Percentiles rank a stretch among this genome's conserved stretches.
Conservation (phyloP, 2,888 invertebrate species). For the Pyrrhosoma nymphula region DNA sequence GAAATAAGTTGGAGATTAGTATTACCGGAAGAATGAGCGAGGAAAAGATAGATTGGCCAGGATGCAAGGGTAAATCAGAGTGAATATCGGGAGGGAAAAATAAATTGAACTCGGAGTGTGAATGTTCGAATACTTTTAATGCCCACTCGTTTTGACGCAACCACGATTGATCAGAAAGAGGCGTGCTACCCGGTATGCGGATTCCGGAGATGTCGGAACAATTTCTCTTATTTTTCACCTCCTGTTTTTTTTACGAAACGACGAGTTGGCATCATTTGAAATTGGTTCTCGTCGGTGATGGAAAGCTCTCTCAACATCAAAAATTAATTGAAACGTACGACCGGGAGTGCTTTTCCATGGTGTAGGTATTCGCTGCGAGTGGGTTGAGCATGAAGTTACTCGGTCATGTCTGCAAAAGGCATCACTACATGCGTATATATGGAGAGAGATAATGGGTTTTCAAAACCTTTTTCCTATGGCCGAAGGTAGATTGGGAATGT, state of each 20-base stretch:
- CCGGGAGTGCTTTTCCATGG: neutral
- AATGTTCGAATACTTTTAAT: neutral
- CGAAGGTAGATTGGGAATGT: too few relatives aligned
- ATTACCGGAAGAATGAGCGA: too few relatives aligned
- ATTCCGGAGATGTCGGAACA: neutral
- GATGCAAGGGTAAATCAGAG: neutral
- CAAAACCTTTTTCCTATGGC: too few relatives aligned
- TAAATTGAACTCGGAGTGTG: neutral
- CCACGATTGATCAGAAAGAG: neutral
- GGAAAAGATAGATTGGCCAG: neutral
- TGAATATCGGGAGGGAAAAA: neutral
- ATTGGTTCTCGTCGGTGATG: neutral
- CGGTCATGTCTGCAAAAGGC: too few relatives aligned
- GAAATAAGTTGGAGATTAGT: too few relatives aligned
- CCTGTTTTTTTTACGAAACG: neutral
- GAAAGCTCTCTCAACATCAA: neutral
- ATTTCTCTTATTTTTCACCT: neutral
- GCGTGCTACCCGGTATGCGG: neutral
- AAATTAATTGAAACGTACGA: neutral
- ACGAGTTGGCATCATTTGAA: neutral
- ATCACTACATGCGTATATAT: too few relatives aligned
- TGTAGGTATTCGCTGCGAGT: neutral
- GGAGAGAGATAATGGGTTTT: too few relatives aligned
- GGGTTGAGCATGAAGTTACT: neutral
- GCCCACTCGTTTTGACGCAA: neutral